phyloP scores from a whole-genome alignment of 2,888 invertebrate species.

The Carcina quercana region DNA sequence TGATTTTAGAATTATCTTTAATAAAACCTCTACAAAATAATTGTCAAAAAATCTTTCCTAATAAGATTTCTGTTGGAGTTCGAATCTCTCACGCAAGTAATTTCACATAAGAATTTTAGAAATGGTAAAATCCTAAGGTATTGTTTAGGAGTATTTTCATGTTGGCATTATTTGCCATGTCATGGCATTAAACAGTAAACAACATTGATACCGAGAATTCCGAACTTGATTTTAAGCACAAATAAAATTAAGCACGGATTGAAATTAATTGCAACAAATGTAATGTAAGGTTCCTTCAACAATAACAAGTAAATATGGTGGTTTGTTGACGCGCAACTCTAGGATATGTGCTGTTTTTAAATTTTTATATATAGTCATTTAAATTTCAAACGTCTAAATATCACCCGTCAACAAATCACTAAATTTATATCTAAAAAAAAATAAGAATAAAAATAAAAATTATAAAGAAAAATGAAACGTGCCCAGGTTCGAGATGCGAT shows the following conservation, averaged over 20 bases:
- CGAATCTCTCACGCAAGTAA: too few species aligned
- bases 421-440: constrained; percentile 26
- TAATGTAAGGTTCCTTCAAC: constrained; percentile 23
- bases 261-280: constrained; percentile 27
- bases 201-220: constrained; percentile 24
- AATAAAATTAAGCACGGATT: constrained; percentile 34
- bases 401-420: constrained; percentile 23
- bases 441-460: constrained; percentile 56
- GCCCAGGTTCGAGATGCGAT: constrained; percentile 94
- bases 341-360: neutral
- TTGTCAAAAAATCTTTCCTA: too few species aligned
- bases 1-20: too few species aligned
- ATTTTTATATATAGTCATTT: neutral
- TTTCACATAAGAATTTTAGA: too few species aligned
- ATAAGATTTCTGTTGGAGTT: too few species aligned
- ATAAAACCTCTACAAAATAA: too few species aligned
- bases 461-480: constrained; percentile 79
- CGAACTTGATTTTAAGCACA: constrained; percentile 27
- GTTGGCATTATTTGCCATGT: too few species aligned
- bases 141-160: too few species aligned
- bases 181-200: constrained; percentile 20
- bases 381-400: neutral
- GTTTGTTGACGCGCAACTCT: constrained; percentile 19
- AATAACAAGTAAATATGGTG: too few species aligned
- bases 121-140: too few species aligned